Evolutionary conservation across 2,888 invertebrate species (phyloP), one percentile per base, ranked within the genome.

Genomic region (Didymodactylos carnosus): DNA sequence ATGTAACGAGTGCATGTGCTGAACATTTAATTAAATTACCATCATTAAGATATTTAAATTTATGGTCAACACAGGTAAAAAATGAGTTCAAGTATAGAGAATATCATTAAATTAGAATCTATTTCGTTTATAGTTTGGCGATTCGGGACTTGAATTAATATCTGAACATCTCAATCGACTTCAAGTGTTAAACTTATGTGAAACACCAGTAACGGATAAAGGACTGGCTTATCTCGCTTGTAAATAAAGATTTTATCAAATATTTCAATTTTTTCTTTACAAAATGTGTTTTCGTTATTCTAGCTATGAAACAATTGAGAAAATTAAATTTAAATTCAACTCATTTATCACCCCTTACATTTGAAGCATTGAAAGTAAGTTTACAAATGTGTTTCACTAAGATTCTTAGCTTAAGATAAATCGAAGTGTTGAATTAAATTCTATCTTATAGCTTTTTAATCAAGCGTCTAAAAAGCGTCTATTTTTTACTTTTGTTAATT

Each of bases 291-390:
- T n/a, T 53, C 69, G 41, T 14, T 73, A 43, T 51, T 29, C n/a
- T 84, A 90, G 90, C 88, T 73, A 84, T 90, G 82, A 88, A 89
- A 73, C 88, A 87, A 81, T 85, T 91, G 75, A 86, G 88, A 76
- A 88, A 89, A 79, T 83, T 90, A 77, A 90, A 90, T 81, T 85
- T 90, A 75, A 90, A 90, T 84, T 90, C 90, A 83, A 90, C 90
- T 23, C 88, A 88, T 80, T 83, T 90, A 70, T 89, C 90, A 39
- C 88, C 89, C 10, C 87, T 88, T 77, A 89, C 89, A 2, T 90
- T 89, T 83, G 88, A 88, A 78, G 85, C 86, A 14, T 83, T 90
- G 76, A 89, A 89, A 80, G 85, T 84, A 77, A n/a, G n/a, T n/a
- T n/a, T n/a, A n/a, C n/a, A n/a, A n/a, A n/a, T n/a, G n/a, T n/a